phyloP scores from a whole-genome alignment of 2,797 vertebrate species.

The Spinibarbus caldwelli region DNA sequence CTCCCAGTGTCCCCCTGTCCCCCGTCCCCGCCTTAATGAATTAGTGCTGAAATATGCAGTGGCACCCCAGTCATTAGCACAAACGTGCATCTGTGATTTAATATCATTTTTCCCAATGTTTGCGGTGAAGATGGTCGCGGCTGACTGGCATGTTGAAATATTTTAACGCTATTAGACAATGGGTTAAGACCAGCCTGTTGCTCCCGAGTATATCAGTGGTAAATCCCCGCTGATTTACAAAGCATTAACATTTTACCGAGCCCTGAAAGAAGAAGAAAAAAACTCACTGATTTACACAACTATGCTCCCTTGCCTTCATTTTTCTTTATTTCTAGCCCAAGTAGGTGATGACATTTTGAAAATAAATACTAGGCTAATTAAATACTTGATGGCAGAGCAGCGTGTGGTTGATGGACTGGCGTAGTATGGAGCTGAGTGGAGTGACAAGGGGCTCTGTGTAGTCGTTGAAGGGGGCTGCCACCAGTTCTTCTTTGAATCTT shows the following conservation, averaged over 20 bases:
- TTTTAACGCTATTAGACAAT: conserved; percentile 58
- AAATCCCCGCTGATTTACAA: conserved; percentile 54
- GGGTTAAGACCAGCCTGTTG: conserved; percentile 56
- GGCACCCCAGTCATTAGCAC: conserved; percentile 96
- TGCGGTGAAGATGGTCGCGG: conserved; percentile 64
- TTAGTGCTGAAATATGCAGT: conserved; percentile 93
- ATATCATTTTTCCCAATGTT: conserved; percentile 78
- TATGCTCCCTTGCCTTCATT: background rate
- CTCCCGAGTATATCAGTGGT: conserved; percentile 33
- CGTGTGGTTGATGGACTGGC: conserved; percentile 46
- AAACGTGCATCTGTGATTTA: conserved; percentile 84
- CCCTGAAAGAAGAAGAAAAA: conserved; percentile 15
- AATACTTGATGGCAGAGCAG: conserved; percentile 48
- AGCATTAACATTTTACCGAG: conserved; percentile 47
- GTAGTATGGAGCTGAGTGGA: conserved; percentile 29
- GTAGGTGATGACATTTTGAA: conserved; percentile 61
- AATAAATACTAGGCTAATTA: conserved; percentile 60
- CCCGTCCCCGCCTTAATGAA: conserved; percentile 94
- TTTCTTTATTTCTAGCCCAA: conserved; percentile 45
- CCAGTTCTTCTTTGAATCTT: conserved; percentile 42
- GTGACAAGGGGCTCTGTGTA: conserved; percentile 18
- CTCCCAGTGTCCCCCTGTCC: conserved; percentile 62
- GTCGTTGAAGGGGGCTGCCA: conserved; percentile 41
- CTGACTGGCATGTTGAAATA: conserved; percentile 57
- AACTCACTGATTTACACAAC: conserved; percentile 29